Conservation (phyloP, 1,140 invertebrate species). For the Patella vulgata region DNA sequence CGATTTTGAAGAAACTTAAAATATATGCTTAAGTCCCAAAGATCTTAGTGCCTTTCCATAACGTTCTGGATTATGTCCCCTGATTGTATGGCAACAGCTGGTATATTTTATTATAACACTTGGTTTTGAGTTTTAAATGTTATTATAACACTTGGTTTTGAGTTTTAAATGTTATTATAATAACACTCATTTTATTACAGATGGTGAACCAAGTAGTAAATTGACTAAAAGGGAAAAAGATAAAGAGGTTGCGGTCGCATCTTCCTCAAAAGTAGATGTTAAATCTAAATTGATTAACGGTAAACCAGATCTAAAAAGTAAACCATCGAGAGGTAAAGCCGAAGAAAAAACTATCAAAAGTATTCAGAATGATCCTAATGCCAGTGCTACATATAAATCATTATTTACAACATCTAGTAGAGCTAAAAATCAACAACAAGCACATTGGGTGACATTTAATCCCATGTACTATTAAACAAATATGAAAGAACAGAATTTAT, state of each 20-base stretch:
- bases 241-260: too few relatives aligned
- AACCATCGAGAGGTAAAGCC: slow-evolving; percentile 10
- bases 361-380: slow-evolving; percentile 83
- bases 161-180: too few relatives aligned
- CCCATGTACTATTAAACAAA: slow-evolving; percentile 70
- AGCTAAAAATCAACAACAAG: slow-evolving; percentile 85
- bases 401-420: slow-evolving; percentile 91
- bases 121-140: too few relatives aligned
- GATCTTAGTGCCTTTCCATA: too few relatives aligned
- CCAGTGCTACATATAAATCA: slow-evolving; percentile 92
- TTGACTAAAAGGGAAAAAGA: slow-evolving; percentile 26
- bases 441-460: slow-evolving; percentile 98
- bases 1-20: too few relatives aligned
- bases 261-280: slow-evolving; percentile 10
- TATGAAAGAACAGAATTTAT: too few relatives aligned
- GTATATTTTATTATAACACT: too few relatives aligned
- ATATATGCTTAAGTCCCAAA: too few relatives aligned
- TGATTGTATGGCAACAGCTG: too few relatives aligned
- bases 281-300: slow-evolving; percentile 5
- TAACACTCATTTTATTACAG: too few relatives aligned
- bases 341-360: slow-evolving; percentile 21
- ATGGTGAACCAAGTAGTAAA: slow-evolving; percentile 17
- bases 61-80: too few relatives aligned
- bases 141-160: too few relatives aligned
- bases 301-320: slow-evolving; percentile 13